Base-by-base conservation (phyloP, 1,140 invertebrate genomes). In the Lasaia peninsularis region DNA sequence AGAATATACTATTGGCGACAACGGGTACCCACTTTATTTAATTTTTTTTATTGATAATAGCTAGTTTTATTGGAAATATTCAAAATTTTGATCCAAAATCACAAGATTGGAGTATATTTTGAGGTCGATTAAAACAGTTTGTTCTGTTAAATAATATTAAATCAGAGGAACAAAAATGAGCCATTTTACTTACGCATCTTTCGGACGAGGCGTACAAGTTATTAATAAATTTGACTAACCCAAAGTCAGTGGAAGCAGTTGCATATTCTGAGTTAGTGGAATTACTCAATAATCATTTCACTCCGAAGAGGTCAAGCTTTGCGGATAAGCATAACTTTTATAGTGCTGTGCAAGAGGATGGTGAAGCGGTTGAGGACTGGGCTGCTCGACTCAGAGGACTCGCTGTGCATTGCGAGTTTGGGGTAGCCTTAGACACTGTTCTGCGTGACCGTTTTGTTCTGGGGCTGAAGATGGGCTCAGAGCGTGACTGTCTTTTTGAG, bases 391-490 rank as follows among this genome's bases (percentile, higher is more conserved):
- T 60, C 24, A 24, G 59, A 35, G 53, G 59, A 9, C 33, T 60
- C 5, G 52, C 48, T 44, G 60, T 49, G 35, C 14, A 52, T 28
- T 52, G 57, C 44, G 44, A 52, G n/a, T 64, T 64, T n/a, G 63
- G 63, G 11, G n/a, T 21, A 11, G 60, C 55, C 3, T 54, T 69
- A 16, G 61, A 67, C 16, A 65, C 44, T 11, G 52, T 55, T 20
- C 28, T 69, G 9, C 49, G 51, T 9, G 67, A 69, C 21, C 60
- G 63, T 34, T 69, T 69, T 48, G 63, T 65, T 34, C 60, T 69
- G 6, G 63, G 67, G 8, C 33, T 67, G 3, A 33, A 37, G 18
- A 14, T 44, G 7, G 67, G 62, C 3, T 53, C 67, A 1, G 62
- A 61, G 21, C 59, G 62, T 6, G 62, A 71, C 2, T 56, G 56